These are phyloP conservation scores for Chionis minor DNA, from an alignment of 2,113 vertebrate genomes.

Conservation along the genomic window DNA sequence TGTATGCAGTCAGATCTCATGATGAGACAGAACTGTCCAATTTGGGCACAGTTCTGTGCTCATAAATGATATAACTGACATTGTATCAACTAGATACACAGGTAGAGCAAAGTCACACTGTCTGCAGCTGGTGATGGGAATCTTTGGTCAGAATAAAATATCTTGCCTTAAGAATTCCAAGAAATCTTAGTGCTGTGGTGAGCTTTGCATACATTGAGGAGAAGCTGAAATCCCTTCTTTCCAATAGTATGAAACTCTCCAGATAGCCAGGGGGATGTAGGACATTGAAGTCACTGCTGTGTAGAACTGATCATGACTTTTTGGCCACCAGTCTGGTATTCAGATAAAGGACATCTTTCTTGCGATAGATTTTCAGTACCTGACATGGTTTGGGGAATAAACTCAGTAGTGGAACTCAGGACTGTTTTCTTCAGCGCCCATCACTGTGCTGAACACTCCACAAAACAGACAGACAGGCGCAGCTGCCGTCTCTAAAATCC, in stretches of 20 bases:
- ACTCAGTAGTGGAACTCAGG: not conserved
- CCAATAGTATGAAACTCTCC: not conserved
- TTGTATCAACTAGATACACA: not conserved
- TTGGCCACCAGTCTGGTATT: not conserved
- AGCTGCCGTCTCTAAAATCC: not conserved
- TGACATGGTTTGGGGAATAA: not conserved
- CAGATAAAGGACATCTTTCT: not conserved
- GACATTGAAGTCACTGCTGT: not conserved
- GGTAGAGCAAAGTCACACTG: not conserved
- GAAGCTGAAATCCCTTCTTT: not conserved
- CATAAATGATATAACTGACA: no score
- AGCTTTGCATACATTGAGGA: not conserved
- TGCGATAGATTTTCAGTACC: not conserved
- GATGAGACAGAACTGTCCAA: not conserved
- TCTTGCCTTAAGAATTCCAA: not conserved
- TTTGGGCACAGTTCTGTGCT: not conserved
- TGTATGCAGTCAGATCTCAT: not conserved
- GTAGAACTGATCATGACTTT: not conserved
- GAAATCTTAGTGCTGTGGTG: not conserved
- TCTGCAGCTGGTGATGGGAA: not conserved
- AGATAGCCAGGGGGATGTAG: not conserved
- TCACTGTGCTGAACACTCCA: not conserved
- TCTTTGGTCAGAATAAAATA: not conserved
- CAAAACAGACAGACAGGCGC: not conserved
- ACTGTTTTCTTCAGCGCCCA: not conserved